Conservation (phyloP, 1,140 invertebrate species). For the Globodera ellingtonae region DNA sequence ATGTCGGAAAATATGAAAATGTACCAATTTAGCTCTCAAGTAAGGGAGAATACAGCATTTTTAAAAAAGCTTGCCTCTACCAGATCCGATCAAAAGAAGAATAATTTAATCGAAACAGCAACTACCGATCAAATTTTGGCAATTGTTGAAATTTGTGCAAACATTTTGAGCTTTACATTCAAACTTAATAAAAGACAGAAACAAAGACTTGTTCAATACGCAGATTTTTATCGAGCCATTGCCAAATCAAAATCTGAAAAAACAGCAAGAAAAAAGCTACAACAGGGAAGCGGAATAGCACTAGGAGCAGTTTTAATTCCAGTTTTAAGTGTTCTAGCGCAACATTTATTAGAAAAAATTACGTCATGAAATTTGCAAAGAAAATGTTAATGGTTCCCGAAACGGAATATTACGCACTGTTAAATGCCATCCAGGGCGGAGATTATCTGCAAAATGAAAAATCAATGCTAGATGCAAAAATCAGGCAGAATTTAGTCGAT, state of each 20-base stretch:
- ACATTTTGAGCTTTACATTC: constrained; percentile 26
- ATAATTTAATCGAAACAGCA: too few relatives aligned
- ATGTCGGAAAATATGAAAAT: not conserved
- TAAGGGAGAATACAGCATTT: too few relatives aligned
- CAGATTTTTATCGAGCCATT: not conserved
- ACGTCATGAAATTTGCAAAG: too few relatives aligned
- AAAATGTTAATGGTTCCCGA: constrained; percentile 19
- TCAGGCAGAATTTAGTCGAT: not conserved
- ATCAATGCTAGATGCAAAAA: not conserved
- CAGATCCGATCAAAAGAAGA: too few relatives aligned
- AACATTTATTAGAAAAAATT: too few relatives aligned
- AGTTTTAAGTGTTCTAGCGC: too few relatives aligned
- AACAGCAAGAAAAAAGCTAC: constrained; percentile 34
- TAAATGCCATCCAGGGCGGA: constrained; percentile 21
- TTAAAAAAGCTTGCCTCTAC: too few relatives aligned
- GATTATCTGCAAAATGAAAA: not conserved
- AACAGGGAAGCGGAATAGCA: constrained; percentile 11
- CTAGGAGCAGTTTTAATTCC: too few relatives aligned
- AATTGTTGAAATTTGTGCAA: constrained; percentile 40
- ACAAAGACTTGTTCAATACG: too few relatives aligned
- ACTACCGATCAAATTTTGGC: constrained; percentile 23
- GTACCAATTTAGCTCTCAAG: not conserved
- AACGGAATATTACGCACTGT: constrained; percentile 12
- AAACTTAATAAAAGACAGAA: constrained; percentile 24
- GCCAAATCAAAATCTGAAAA: constrained; percentile 30